phyloP scores from a whole-genome alignment of 2,888 invertebrate genomes.

The Machimus atricapillus region DNA sequence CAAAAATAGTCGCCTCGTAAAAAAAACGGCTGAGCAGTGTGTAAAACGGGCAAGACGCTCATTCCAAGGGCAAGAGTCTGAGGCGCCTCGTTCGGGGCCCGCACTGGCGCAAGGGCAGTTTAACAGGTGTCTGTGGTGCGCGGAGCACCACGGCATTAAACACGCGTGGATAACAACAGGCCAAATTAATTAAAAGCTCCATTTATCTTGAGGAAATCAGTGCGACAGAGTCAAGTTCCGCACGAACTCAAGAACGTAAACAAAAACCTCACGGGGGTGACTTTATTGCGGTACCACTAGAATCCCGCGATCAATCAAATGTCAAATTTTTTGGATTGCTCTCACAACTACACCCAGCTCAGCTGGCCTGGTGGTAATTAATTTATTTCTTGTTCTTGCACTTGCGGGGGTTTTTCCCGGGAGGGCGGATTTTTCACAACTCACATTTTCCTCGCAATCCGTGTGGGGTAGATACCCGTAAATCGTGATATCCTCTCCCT shows the following conservation, averaged over 20 bases:
- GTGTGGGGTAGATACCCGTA: conserved; percentile 56
- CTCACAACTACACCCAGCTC: neutral
- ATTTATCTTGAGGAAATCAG: neutral
- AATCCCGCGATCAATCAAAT: conserved; percentile 4
- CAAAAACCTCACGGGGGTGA: neutral
- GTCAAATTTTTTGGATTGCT: neutral
- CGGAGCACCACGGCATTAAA: neutral
- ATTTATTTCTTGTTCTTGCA: neutral
- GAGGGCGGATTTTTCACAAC: conserved; percentile 2
- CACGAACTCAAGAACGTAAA: neutral
- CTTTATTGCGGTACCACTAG: neutral
- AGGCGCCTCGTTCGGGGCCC: neutral
- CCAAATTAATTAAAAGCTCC: neutral
- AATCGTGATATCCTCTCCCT: conserved; percentile 54
- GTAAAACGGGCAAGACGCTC: neutral
- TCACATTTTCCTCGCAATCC: conserved; percentile 47
- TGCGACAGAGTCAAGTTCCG: neutral
- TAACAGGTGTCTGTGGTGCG: neutral
- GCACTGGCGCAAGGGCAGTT: neutral
- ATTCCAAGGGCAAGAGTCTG: neutral
- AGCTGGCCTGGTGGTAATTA: neutral
- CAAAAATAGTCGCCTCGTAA: neutral
- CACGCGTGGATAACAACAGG: neutral
- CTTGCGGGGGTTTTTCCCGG: neutral
- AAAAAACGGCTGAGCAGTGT: neutral